phyloP scores from a whole-genome alignment of 2,888 invertebrate species.

The Hyposoter dolosus region DNA sequence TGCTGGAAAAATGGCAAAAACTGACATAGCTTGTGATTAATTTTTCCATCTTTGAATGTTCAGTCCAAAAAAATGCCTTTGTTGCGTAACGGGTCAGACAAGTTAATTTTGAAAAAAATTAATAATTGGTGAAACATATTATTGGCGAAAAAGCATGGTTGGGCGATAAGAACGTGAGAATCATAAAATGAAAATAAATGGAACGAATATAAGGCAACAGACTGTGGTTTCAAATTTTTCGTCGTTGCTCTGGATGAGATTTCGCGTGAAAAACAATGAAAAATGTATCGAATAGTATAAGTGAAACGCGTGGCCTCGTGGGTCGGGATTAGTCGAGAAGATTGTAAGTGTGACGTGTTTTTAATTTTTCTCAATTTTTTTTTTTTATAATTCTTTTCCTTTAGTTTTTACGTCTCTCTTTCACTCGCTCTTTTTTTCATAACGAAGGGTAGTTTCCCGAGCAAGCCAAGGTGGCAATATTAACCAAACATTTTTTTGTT shows the following conservation, averaged over 20 bases:
- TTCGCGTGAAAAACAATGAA: conserved; percentile 2
- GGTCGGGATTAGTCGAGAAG: conserved; percentile 26
- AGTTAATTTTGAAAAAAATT: neutral
- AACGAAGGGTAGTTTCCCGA: conserved; percentile 73
- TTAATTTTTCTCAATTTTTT: neutral
- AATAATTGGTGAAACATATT: neutral
- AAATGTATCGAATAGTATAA: conserved; percentile 19
- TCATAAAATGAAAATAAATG: conserved; percentile 52
- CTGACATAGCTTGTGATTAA: conserved; percentile 22
- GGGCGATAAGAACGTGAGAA: conserved; percentile 21
- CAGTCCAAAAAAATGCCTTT: conserved; percentile 10
- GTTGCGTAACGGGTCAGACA: conserved; percentile 49
- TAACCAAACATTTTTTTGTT: conserved; percentile 83
- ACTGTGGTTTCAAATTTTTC: conserved; percentile 60
- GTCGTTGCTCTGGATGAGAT: neutral
- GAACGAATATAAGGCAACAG: conserved; percentile 67
- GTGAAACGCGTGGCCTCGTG: conserved; percentile 28
- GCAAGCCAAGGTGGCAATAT: conserved; percentile 84
- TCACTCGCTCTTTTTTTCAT: conserved; percentile 49
- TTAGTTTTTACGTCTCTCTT: conserved; percentile 16
- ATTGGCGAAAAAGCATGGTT: conserved; percentile 1
- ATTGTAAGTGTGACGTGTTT: conserved; percentile 54
- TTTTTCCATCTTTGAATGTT: neutral
- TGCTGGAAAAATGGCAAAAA: neutral
- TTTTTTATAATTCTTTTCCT: conserved; percentile 40